Evolutionary conservation across 2,888 invertebrate genomes (phyloP).

Genomic region (Cephalotes varians): DNA sequence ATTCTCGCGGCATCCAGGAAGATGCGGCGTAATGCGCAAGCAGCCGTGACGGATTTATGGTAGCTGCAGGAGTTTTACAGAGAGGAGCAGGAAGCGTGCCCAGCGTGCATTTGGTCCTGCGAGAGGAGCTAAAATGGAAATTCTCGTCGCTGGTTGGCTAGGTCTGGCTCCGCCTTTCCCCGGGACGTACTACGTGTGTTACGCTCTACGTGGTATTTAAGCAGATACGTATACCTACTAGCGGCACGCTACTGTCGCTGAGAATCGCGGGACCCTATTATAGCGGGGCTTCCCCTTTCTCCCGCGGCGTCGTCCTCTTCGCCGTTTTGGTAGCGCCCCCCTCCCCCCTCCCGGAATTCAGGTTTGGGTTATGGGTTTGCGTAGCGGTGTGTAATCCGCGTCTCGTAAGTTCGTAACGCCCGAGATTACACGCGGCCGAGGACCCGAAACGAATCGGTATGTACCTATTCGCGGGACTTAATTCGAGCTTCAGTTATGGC

Average conservation of each 20-base stretch:
- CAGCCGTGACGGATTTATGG: conserved; percentile 69
- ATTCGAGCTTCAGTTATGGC: conserved; percentile 43
- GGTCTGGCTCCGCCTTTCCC: conserved; percentile 80
- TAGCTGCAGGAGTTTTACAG: conserved; percentile 70
- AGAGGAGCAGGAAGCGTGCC: conserved; percentile 59
- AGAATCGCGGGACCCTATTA: conserved; percentile 48
- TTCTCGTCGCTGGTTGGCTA: conserved; percentile 81
- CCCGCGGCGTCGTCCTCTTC: conserved; percentile 31
- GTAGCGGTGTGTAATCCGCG: conserved; percentile 56
- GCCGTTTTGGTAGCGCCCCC: conserved; percentile 38
- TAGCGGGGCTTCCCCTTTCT: conserved; percentile 21
- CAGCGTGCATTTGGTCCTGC: conserved; percentile 58
- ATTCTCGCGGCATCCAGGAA: conserved; percentile 26
- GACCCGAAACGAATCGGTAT: conserved; percentile 63
- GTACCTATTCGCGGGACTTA: conserved; percentile 51
- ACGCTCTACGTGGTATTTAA: conserved; percentile 68
- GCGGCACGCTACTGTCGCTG: conserved; percentile 36
- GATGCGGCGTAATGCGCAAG: conserved; percentile 59
- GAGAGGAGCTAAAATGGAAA: conserved; percentile 74
- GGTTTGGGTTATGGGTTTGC: conserved; percentile 57
- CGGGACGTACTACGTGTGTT: conserved; percentile 64
- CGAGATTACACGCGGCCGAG: conserved; percentile 65
- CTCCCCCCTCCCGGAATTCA: conserved; percentile 42
- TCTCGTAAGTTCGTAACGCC: conserved; percentile 58
- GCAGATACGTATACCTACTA: conserved; percentile 67